Base-by-base conservation (phyloP, 2,888 invertebrate genomes). In the Sericinus montela region DNA sequence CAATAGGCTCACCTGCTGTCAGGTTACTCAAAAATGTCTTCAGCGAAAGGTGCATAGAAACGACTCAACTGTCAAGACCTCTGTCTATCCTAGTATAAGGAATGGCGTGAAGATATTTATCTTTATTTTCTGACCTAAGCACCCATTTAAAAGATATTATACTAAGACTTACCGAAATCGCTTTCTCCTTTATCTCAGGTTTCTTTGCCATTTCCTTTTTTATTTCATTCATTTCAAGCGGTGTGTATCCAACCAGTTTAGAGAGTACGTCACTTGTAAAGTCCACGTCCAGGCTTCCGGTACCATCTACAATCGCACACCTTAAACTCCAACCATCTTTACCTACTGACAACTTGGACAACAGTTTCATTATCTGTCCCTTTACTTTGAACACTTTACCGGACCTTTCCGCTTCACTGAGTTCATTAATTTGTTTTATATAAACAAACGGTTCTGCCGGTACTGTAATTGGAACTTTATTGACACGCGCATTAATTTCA, bases 251-350 rank as follows among this genome's bases (percentile, higher is more conserved):
- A 0, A 89, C 85, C 46, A 91, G 63, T 41, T 83, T 75, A 0
- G 90, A 80, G 1, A 91, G 70, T 9, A 93, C 89, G 58, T 90
- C 82, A 53, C 90, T 90, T 0, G 91, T 85, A 45, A 93, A 88
- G 13, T 84, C 81, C 1, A 91, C 90, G 42, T 90, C 85, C 11
- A 93, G 56, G 43, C 72, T 80, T 1, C 89, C 91, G 4, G 90
- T 91, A 13, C 83, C 87, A 69, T 93, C 93, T 6, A 83, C 80
- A 39, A 93, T 73, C 7, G 83, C 87, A 53, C 91, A 91, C 47
- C 82, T 86, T 23, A 93, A 72, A 61, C 80, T 80, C 91, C 92
- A 93, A 0, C 73, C 78, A 0, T 83, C 76, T 53, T 90, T 87
- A 10, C 80, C 77, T 1, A 91, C 84, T 0, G 82, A 78, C 52